Evolutionary conservation across 2,888 invertebrate genomes (phyloP).

Genomic region (Drosophila borborema): DNA sequence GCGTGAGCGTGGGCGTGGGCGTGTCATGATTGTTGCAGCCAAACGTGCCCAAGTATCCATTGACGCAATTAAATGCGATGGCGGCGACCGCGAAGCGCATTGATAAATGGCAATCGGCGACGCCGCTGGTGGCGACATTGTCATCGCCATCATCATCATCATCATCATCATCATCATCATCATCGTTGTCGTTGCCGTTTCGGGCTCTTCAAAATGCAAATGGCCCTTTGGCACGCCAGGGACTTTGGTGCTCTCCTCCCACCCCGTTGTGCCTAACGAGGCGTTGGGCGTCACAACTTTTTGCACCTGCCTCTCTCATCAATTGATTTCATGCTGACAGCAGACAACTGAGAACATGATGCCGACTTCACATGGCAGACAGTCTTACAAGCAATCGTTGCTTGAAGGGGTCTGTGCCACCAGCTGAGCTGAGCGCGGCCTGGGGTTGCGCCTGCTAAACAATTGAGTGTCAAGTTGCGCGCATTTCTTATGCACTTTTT

Average conservation of each 20-base stretch:
- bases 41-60: slow-evolving; percentile 75
- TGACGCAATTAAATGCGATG: slow-evolving; percentile 66
- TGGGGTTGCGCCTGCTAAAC: slow-evolving; percentile 30
- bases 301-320: slow-evolving; percentile 55
- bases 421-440: neutral
- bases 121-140: slow-evolving; percentile 41
- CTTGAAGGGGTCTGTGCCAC: neutral
- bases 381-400: slow-evolving; percentile 11
- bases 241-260: slow-evolving; percentile 1
- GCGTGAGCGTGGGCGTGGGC: neutral
- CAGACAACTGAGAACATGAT: slow-evolving; percentile 50
- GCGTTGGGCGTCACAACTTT: slow-evolving; percentile 39
- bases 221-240: slow-evolving; percentile 74
- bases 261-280: slow-evolving; percentile 62
- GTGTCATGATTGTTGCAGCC: slow-evolving; percentile 5
- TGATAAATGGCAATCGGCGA: slow-evolving; percentile 73
- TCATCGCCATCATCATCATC: slow-evolving; percentile 33
- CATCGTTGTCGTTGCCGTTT: slow-evolving; percentile 13
- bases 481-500: slow-evolving; percentile 52
- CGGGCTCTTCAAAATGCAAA: slow-evolving; percentile 73
- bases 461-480: slow-evolving; percentile 72
- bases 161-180: slow-evolving; percentile 11
- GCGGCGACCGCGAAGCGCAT: slow-evolving; percentile 54
- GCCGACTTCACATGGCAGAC: slow-evolving; percentile 56
- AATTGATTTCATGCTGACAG: slow-evolving; percentile 74